Percentiles rank a stretch among this genome's conserved stretches.
Evolutionary conservation across 2,113 vertebrate genomes (phyloP).

Genomic region (Potamarius usumacintae): DNA sequence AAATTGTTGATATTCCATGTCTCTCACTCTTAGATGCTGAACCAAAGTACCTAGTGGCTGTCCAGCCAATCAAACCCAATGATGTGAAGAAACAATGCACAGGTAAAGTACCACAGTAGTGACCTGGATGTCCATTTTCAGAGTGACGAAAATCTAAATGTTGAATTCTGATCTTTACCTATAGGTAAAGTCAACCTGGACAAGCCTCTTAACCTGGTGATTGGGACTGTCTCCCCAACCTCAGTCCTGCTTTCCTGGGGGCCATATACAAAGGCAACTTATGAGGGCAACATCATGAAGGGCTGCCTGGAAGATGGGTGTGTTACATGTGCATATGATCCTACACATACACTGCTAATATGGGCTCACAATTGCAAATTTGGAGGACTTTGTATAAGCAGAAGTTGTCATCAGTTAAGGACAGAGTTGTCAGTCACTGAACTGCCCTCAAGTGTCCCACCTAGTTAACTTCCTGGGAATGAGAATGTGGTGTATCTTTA

Average conservation of each 20-base stretch:
- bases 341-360: neutral
- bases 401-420: neutral
- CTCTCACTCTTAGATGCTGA: conserved; percentile 80
- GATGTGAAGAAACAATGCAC: conserved; percentile 88
- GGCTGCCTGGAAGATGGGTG: conserved; percentile 91
- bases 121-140: neutral
- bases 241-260: conserved; percentile 93
- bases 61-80: conserved; percentile 80
- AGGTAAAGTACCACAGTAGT: conserved; percentile 67
- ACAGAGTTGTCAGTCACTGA: neutral
- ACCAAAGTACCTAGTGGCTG: conserved; percentile 87
- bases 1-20: neutral
- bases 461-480: neutral
- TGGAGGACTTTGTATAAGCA: neutral
- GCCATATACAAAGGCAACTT: conserved; percentile 83
- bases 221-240: conserved; percentile 85
- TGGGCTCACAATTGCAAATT: too few relatives aligned
- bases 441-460: neutral
- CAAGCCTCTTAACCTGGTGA: conserved; percentile 87
- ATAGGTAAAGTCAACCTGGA: conserved; percentile 82
- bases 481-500: neutral
- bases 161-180: neutral
- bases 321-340: conserved; percentile 33
- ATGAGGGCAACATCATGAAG: conserved; percentile 82
- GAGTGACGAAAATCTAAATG: neutral